Evolutionary conservation across 2,113 vertebrate species (phyloP).

Genomic region (Seriola aureovittata): DNA sequence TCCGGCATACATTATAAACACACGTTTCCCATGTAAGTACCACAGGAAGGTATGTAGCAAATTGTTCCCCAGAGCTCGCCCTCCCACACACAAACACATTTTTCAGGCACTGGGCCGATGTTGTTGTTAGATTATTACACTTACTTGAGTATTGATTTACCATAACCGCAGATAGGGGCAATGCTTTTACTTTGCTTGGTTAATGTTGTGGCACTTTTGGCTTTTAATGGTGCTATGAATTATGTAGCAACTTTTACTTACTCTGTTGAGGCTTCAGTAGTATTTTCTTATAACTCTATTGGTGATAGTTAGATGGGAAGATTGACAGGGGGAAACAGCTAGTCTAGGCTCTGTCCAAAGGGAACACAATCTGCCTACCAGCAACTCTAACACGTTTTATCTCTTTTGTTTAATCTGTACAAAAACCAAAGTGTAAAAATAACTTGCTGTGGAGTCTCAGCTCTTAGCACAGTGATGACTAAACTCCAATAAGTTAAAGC

Average conservation of each 20-base stretch:
- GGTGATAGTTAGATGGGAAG: background rate
- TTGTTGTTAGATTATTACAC: slow-evolving; percentile 74
- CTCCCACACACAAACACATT: slow-evolving; percentile 64
- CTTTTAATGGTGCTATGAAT: slow-evolving; percentile 64
- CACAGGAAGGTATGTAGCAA: slow-evolving; percentile 61
- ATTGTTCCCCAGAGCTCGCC: slow-evolving; percentile 66
- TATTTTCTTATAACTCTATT: background rate
- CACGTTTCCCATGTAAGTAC: slow-evolving; percentile 63
- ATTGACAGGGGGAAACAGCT: background rate
- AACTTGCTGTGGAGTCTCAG: background rate
- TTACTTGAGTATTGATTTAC: slow-evolving; percentile 76
- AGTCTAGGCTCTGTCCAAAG: background rate
- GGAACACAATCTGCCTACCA: background rate
- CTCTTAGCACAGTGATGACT: background rate
- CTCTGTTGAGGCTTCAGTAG: slow-evolving; percentile 18
- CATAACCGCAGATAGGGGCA: slow-evolving; percentile 63
- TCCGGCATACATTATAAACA: slow-evolving; percentile 49
- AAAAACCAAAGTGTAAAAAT: background rate
- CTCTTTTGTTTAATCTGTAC: background rate
- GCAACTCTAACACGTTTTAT: background rate
- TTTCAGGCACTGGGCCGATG: slow-evolving; percentile 55
- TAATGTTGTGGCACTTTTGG: slow-evolving; percentile 52
- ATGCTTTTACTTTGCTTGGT: slow-evolving; percentile 60
- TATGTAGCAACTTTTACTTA: slow-evolving; percentile 51
- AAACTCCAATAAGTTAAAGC: background rate